phyloP scores from a whole-genome alignment of 2,888 invertebrate species.

The Zygaena filipendulae region DNA sequence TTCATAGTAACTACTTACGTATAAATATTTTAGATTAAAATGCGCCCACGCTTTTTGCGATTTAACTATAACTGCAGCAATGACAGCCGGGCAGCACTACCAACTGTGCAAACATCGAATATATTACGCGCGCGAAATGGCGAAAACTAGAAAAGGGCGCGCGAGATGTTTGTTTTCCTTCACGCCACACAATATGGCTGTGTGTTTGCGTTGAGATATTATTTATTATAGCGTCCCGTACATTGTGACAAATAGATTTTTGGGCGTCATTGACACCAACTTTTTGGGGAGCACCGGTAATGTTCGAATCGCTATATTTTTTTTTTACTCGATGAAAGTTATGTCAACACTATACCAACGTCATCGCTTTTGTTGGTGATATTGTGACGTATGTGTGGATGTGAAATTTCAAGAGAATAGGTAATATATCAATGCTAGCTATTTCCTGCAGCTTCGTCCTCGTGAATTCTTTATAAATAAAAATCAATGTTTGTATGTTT shows the following conservation, averaged over 20 bases:
- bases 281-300: constrained; percentile 15
- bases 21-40: too few species aligned
- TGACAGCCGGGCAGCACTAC: constrained; percentile 23
- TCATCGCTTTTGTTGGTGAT: too few species aligned
- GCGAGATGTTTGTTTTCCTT: constrained; percentile 25
- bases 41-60: not conserved
- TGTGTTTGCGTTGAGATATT: constrained; percentile 23
- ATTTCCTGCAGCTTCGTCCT: too few species aligned
- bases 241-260: constrained; percentile 23
- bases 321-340: too few species aligned
- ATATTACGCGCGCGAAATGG: constrained; percentile 21
- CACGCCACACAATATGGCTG: constrained; percentile 22
- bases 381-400: too few species aligned
- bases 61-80: constrained; percentile 16
- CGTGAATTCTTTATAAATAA: too few species aligned
- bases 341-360: too few species aligned
- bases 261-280: constrained; percentile 22
- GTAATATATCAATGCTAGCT: too few species aligned
- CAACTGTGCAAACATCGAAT: constrained; percentile 28
- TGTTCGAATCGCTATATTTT: too few species aligned
- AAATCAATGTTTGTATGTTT: too few species aligned
- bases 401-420: too few species aligned
- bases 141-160: constrained; percentile 24
- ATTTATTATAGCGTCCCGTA: constrained; percentile 27
- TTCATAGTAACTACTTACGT: too few species aligned